Conservation (phyloP, 2,888 invertebrate species). For the Muschampia plurimacula region DNA sequence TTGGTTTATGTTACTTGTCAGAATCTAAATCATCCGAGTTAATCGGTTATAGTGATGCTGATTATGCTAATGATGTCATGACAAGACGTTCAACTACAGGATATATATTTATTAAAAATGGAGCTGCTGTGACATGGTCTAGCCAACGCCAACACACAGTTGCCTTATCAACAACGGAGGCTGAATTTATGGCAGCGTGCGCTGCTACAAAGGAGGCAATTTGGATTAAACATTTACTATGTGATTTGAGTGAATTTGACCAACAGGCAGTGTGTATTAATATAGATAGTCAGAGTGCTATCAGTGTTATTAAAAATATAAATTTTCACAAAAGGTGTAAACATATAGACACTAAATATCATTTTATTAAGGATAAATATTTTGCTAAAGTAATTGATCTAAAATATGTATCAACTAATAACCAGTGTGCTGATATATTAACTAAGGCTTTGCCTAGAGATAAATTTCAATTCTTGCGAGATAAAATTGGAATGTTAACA, state of each 20-base stretch:
- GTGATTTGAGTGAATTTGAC: not conserved
- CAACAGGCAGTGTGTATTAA: not conserved
- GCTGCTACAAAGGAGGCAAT: not conserved
- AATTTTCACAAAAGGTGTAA: slow-evolving; percentile 39
- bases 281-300: not conserved
- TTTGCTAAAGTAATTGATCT: slow-evolving; percentile 19
- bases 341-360: slow-evolving; percentile 38
- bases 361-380: slow-evolving; percentile 41
- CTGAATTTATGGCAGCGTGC: not conserved
- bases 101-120: not conserved
- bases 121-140: not conserved
- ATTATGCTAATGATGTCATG: not conserved
- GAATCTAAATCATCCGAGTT: not conserved
- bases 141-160: not conserved
- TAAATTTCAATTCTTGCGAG: no score
- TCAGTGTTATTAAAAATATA: slow-evolving; percentile 38
- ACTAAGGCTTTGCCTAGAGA: slow-evolving; percentile 23
- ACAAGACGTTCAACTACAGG: not conserved
- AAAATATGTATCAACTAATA: slow-evolving; percentile 28
- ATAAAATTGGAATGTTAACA: no score
- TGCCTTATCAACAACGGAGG: not conserved
- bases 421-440: slow-evolving; percentile 37
- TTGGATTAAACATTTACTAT: not conserved
- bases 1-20: not conserved
- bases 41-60: not conserved